These are phyloP conservation scores for Neoseiulus cucumeris DNA, from an alignment of 1,140 invertebrate species.

Conservation along the genomic window DNA sequence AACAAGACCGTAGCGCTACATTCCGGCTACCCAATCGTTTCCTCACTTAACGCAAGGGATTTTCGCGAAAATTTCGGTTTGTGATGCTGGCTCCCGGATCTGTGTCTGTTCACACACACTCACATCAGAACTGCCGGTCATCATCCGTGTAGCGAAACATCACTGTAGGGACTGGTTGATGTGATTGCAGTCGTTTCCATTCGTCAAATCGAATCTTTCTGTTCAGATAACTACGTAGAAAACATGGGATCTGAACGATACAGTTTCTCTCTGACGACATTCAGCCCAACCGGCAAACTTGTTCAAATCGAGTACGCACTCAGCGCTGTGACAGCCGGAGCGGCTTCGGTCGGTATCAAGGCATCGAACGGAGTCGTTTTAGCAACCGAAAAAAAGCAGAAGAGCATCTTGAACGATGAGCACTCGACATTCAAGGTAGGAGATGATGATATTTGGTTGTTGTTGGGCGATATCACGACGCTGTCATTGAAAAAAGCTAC, in stretches of 20 bases:
- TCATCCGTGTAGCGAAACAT: background rate
- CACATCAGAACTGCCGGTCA: conserved; percentile 5
- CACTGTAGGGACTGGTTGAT: no score
- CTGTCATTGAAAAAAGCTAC: no score
- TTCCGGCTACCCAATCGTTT: background rate
- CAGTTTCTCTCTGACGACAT: conserved; percentile 94
- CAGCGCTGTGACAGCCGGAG: conserved; percentile 89
- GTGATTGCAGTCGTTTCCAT: no score
- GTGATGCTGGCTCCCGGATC: no score
- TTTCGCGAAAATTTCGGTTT: background rate
- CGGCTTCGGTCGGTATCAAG: conserved; percentile 97
- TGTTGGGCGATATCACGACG: no score
- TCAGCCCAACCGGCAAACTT: conserved; percentile 96
- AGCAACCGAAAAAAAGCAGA: conserved; percentile 97
- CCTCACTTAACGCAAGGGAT: background rate
- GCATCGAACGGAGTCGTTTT: conserved; percentile 67
- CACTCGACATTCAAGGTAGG: conserved; percentile 38
- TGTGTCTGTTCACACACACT: background rate
- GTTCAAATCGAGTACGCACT: conserved; percentile 99
- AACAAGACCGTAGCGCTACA: no score
- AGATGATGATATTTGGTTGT: no score
- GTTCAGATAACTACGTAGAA: background rate
- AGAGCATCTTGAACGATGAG: conserved; percentile 80
- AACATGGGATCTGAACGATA: conserved; percentile 81
- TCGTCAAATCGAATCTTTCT: no score